Conservation (phyloP, 2,888 invertebrate genomes). For the Sarcophaga rosellei region DNA sequence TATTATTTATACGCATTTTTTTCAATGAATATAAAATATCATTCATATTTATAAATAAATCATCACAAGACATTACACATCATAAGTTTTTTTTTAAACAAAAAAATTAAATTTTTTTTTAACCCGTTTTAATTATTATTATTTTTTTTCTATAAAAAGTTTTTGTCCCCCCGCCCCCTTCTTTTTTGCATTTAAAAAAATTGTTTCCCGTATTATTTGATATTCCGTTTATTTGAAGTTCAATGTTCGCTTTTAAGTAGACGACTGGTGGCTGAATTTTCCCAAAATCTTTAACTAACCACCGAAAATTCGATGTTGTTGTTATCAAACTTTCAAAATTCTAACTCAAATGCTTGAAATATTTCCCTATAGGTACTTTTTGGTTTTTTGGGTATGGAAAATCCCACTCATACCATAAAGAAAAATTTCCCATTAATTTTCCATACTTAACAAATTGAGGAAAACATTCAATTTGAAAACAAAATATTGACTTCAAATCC, state of each 20-base stretch:
- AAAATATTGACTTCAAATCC: conserved; percentile 33
- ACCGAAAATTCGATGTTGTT: conserved; percentile 57
- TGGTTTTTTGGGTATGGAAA: neutral
- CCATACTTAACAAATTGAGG: conserved; percentile 3
- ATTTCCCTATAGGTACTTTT: conserved; percentile 32
- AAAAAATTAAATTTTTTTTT: neutral
- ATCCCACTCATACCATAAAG: conserved; percentile 35
- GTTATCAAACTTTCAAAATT: conserved; percentile 43
- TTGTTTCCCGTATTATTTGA: conserved; percentile 28
- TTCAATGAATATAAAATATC: conserved; percentile 75
- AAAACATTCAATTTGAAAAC: conserved; percentile 36
- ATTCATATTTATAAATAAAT: conserved; percentile 70
- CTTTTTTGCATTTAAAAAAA: neutral
- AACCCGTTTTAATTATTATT: conserved; percentile 25
- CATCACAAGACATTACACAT: conserved; percentile 47
- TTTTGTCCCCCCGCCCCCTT: conserved; percentile 50
- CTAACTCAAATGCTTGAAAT: conserved; percentile 44
- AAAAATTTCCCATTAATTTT: conserved; percentile 19
- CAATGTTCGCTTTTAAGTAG: conserved; percentile 74
- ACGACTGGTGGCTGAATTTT: conserved; percentile 80
- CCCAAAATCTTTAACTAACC: conserved; percentile 75
- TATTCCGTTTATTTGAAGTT: conserved; percentile 72
- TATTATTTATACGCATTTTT: conserved; percentile 76
- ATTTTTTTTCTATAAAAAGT: conserved; percentile 12
- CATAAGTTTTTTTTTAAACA: neutral